phyloP scores from a whole-genome alignment of 2,888 invertebrate genomes.

The Catocala nupta region DNA sequence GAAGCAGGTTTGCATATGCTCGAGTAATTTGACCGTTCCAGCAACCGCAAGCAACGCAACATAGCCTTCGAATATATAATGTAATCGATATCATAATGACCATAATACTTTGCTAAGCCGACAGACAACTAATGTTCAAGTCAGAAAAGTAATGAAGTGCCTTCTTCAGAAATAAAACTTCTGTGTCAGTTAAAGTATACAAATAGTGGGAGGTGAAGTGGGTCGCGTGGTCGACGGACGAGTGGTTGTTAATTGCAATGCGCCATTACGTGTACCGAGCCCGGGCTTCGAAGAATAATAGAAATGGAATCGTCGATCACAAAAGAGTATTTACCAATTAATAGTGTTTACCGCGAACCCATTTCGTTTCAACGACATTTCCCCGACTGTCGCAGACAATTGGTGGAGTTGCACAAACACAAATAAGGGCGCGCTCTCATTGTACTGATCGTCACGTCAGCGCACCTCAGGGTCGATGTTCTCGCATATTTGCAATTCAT shows the following conservation, averaged over 20 bases:
- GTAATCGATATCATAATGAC: too few relatives aligned
- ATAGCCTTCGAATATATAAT: too few relatives aligned
- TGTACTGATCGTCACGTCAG: neutral
- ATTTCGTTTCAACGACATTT: conserved; percentile 23
- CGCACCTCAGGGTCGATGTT: neutral
- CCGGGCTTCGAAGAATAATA: conserved; percentile 34
- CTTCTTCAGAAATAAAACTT: too few relatives aligned
- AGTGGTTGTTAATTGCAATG: conserved; percentile 14
- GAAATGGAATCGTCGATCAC: conserved; percentile 32
- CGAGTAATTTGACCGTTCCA: too few relatives aligned
- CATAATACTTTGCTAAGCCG: too few relatives aligned
- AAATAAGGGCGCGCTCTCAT: conserved; percentile 13
- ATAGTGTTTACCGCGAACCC: conserved; percentile 25
- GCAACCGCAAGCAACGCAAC: too few relatives aligned
- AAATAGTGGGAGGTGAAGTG: neutral
- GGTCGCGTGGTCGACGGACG: neutral
- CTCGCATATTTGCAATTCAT: too few relatives aligned
- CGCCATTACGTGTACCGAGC: conserved; percentile 21
- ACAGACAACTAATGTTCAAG: too few relatives aligned
- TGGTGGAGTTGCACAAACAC: conserved; percentile 18
- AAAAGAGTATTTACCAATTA: conserved; percentile 35
- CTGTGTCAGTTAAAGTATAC: too few relatives aligned
- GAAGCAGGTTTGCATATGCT: too few relatives aligned
- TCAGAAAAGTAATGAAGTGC: too few relatives aligned
- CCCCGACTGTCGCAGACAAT: conserved; percentile 21